Percentiles rank a stretch among this genome's conserved stretches.
Conservation (phyloP, 2,113 vertebrate species). For the Cebus imitator region DNA sequence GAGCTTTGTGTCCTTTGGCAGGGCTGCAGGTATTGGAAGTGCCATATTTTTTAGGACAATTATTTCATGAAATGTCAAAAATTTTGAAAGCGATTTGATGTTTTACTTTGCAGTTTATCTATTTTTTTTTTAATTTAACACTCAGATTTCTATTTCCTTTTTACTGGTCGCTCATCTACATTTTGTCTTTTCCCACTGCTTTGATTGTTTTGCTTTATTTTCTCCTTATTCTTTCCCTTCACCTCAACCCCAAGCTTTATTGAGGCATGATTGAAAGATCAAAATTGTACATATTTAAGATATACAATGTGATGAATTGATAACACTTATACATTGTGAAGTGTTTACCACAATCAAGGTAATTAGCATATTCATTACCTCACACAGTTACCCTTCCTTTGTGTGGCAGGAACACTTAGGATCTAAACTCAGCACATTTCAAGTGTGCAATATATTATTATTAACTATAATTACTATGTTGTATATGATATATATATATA, state of each 20-base stretch:
- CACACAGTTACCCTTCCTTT: not conserved
- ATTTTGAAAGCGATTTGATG: not conserved
- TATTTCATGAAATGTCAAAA: not conserved
- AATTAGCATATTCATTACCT: not conserved
- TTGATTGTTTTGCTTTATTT: conserved; percentile 26
- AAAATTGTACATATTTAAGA: not conserved
- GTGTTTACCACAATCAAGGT: not conserved
- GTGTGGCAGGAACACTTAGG: not conserved
- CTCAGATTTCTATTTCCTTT: not conserved
- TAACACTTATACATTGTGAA: not conserved
- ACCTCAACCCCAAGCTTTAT: not conserved
- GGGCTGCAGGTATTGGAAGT: not conserved
- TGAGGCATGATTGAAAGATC: not conserved
- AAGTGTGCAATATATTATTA: not conserved
- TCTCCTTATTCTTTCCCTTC: not conserved
- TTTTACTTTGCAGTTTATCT: not conserved
- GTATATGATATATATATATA: not conserved
- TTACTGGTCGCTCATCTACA: not conserved
- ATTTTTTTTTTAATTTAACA: not conserved
- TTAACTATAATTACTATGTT: not conserved
- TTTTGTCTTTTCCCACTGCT: not conserved
- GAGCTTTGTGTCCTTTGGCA: not conserved
- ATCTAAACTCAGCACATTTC: not conserved
- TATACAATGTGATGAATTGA: not conserved
- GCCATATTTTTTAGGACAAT: not conserved